Percentiles rank a stretch among this genome's conserved stretches.
Evolutionary conservation across 2,113 vertebrate species (phyloP).

Genomic region (Talpa occidentalis): DNA sequence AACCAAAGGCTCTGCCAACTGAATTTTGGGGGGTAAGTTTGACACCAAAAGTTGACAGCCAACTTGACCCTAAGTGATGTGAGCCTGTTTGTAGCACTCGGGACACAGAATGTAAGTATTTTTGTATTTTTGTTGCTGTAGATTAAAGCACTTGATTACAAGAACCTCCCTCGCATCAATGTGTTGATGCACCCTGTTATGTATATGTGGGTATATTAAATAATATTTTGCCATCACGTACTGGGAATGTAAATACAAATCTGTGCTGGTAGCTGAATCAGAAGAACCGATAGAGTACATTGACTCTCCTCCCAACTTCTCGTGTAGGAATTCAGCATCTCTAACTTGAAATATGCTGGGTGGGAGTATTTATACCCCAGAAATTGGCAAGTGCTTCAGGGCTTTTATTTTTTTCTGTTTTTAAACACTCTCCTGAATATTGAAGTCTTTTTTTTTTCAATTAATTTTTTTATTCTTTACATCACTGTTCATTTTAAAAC

Average conservation of each 20-base stretch:
- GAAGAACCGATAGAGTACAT: neutral
- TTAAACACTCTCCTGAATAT: neutral
- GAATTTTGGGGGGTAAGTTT: neutral
- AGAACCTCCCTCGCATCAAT: neutral
- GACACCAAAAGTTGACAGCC: neutral
- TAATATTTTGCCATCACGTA: neutral
- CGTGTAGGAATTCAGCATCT: accelerated
- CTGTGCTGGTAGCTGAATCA: neutral
- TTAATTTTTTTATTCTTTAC: too few relatives aligned
- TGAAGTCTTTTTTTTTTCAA: neutral
- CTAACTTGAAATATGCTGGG: neutral
- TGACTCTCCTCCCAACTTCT: too few relatives aligned
- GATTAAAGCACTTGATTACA: neutral
- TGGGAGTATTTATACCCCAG: neutral
- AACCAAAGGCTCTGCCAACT: neutral
- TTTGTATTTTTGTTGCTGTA: neutral
- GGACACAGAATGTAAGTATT: neutral
- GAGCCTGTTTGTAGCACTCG: neutral
- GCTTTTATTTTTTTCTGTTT: neutral
- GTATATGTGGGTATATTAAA: neutral
- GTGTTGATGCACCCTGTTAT: neutral
- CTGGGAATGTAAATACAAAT: too few relatives aligned
- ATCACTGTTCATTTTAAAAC: too few relatives aligned
- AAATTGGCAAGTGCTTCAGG: too few relatives aligned
- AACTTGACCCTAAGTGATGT: neutral